Conservation (phyloP, 2,888 invertebrate genomes). For the Hemaris fuciformis region DNA sequence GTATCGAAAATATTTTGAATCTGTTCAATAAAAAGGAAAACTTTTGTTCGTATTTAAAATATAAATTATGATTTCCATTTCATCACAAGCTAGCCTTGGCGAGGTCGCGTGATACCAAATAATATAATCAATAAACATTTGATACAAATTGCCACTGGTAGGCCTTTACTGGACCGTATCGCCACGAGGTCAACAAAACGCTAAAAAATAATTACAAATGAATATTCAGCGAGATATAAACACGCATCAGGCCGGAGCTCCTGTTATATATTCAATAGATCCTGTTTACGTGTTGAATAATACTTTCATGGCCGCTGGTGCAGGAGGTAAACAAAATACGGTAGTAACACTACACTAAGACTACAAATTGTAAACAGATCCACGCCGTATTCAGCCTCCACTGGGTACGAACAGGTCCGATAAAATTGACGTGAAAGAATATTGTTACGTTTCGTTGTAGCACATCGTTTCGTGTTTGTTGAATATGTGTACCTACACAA, state of each 20-base stretch:
- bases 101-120: background rate
- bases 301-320: background rate
- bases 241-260: background rate
- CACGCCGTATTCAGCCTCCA: no score
- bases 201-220: background rate
- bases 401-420: no score
- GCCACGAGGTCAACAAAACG: background rate
- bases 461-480: no score
- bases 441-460: no score
- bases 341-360: background rate
- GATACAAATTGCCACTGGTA: background rate
- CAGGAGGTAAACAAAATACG: background rate
- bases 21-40: no score
- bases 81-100: no score
- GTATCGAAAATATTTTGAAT: no score
- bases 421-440: no score
- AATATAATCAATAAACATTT: background rate
- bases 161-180: background rate
- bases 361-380: no score
- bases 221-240: background rate
- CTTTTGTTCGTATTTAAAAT: no score
- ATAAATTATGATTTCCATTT: no score
- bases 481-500: no score
- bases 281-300: background rate
- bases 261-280: background rate